A percentile compares a stretch with the other conserved stretches of the same genome.
These are phyloP conservation scores for Lutjanus campechanus DNA, from an alignment of 2,797 vertebrate species.

Conservation along the genomic window DNA sequence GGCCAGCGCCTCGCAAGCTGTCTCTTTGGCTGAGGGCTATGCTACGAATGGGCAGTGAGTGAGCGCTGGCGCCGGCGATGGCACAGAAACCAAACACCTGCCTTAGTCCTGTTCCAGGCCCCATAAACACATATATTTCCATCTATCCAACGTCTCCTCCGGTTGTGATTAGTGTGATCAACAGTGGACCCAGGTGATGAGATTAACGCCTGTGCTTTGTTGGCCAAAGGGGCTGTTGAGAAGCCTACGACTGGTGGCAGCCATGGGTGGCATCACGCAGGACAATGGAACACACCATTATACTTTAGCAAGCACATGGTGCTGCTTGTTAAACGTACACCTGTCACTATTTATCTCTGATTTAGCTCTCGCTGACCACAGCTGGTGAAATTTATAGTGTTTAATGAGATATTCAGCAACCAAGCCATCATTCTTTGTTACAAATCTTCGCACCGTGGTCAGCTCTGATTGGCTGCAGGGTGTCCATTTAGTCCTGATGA, in stretches of 20 bases:
- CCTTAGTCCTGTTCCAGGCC: conserved; percentile 76
- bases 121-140: conserved; percentile 77
- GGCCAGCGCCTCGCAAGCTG: conserved; percentile 83
- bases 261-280: conserved; percentile 32
- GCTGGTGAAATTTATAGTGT: conserved; percentile 11
- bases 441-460: not conserved
- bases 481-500: too few species aligned
- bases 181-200: conserved; percentile 67
- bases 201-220: conserved; percentile 52
- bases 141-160: conserved; percentile 65
- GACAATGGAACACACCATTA: conserved; percentile 43
- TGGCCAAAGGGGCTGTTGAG: conserved; percentile 38
- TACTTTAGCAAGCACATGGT: conserved; percentile 47
- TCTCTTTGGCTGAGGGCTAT: conserved; percentile 80
- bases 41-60: conserved; percentile 70
- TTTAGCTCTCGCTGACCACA: conserved; percentile 40
- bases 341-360: conserved; percentile 48
- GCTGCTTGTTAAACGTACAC: conserved; percentile 51
- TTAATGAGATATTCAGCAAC: conserved; percentile 1
- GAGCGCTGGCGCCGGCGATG: conserved; percentile 70
- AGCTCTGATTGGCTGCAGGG: too few species aligned
- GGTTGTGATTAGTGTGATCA: conserved; percentile 78
- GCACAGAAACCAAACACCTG: conserved; percentile 84
- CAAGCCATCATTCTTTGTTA: not conserved
- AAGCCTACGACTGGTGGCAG: conserved; percentile 35